Evolutionary conservation across 1,140 invertebrate species (phyloP).

Genomic region (Pogonognathellus flavescens): DNA sequence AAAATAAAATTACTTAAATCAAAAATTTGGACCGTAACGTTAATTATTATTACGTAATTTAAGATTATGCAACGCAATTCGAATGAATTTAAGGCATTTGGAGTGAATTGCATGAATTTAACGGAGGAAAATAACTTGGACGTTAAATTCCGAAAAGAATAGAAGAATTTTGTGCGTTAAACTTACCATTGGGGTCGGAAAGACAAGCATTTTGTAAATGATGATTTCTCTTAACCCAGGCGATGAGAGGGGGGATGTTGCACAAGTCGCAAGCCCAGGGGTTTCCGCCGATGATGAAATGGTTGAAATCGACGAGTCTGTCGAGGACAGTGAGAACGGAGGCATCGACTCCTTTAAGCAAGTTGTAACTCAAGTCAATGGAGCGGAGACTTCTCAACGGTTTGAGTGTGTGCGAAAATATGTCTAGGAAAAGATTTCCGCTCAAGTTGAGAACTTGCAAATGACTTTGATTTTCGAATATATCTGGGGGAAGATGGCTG

Average conservation of each 20-base stretch:
- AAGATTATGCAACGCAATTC: no score
- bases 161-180: no score
- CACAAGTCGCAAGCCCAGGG: constrained; percentile 65
- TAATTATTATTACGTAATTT: no score
- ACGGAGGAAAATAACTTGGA: no score
- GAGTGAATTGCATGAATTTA: no score
- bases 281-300: constrained; percentile 62
- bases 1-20: constrained; percentile 3
- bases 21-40: no score
- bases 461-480: constrained; percentile 60
- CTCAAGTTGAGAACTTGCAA: constrained; percentile 63
- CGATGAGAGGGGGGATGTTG: constrained; percentile 60
- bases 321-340: constrained; percentile 60
- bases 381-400: constrained; percentile 55
- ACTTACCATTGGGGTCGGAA: constrained; percentile 54
- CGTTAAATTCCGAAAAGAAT: no score
- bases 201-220: constrained; percentile 60
- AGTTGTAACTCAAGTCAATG: constrained; percentile 62
- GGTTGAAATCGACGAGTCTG: constrained; percentile 49
- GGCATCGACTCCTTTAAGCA: constrained; percentile 60
- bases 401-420: constrained; percentile 61
- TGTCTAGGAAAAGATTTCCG: constrained; percentile 57
- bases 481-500: constrained; percentile 60
- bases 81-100: no score
- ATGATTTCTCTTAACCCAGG: constrained; percentile 59